Conservation (phyloP, 2,797 vertebrate species). For the Tragopan temminckii region DNA sequence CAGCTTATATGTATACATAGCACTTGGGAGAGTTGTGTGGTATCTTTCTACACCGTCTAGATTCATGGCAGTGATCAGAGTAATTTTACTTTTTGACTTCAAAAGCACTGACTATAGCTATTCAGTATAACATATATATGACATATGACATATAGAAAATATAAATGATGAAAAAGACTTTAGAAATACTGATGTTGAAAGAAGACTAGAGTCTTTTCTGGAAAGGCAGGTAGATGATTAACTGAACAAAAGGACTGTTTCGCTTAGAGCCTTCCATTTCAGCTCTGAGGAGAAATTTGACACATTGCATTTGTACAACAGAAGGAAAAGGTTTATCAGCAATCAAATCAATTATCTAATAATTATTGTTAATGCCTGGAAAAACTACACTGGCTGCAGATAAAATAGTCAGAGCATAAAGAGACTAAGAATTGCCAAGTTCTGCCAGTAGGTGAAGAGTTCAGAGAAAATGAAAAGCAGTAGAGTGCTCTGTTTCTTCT, state of each 20-base stretch:
- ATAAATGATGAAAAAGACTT: slow-evolving; percentile 31
- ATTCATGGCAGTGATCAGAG: slow-evolving; percentile 8
- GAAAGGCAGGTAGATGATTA: slow-evolving; percentile 43
- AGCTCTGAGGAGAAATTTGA: slow-evolving; percentile 25
- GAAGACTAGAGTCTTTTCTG: slow-evolving; percentile 12
- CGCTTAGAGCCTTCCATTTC: slow-evolving; percentile 3
- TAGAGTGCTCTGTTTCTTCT: not conserved
- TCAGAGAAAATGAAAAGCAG: slow-evolving; percentile 1
- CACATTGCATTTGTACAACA: slow-evolving; percentile 39
- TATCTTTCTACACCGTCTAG: slow-evolving; percentile 49
- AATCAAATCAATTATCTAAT: slow-evolving; percentile 42
- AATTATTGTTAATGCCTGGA: slow-evolving; percentile 1
- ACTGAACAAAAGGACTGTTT: slow-evolving; percentile 61
- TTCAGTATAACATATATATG: slow-evolving; percentile 27
- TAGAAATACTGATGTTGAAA: slow-evolving; percentile 54
- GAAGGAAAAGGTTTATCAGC: slow-evolving; percentile 49
- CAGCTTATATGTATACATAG: not conserved
- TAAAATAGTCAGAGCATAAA: not conserved
- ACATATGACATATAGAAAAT: slow-evolving; percentile 15
- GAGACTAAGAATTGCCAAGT: not conserved
- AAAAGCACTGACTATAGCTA: slow-evolving; percentile 17
- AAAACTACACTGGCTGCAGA: not conserved
- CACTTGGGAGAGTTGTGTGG: not conserved
- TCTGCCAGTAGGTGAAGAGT: not conserved
- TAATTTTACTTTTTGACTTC: slow-evolving; percentile 53